phyloP scores from a whole-genome alignment of 2,888 invertebrate genomes.

The Erebia epiphron region DNA sequence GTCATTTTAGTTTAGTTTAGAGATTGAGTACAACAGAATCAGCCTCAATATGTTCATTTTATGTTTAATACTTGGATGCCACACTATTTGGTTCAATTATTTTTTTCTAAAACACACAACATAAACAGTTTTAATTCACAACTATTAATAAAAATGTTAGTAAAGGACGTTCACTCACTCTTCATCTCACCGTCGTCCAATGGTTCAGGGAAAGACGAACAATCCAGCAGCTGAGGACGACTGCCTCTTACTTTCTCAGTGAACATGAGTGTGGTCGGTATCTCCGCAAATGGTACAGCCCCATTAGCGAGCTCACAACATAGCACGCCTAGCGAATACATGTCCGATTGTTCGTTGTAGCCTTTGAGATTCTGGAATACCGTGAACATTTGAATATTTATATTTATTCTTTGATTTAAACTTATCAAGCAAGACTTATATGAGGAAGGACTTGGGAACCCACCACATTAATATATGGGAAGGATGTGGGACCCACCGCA shows the following conservation, averaged over 20 bases:
- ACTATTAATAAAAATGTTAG: constrained; percentile 3
- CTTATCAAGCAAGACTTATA: no score
- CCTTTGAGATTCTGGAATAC: constrained; percentile 88
- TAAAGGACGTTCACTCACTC: constrained; percentile 42
- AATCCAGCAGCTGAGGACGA: constrained; percentile 89
- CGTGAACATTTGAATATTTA: no score
- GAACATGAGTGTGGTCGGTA: constrained; percentile 94
- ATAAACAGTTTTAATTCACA: not conserved
- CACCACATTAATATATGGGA: no score
- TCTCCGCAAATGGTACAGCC: constrained; percentile 92
- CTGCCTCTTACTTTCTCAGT: constrained; percentile 93
- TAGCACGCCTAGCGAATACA: constrained; percentile 95
- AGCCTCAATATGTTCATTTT: no score
- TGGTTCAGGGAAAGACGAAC: constrained; percentile 85
- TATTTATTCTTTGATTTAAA: no score
- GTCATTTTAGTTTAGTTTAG: no score
- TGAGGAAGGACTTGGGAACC: no score
- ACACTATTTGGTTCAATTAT: no score
- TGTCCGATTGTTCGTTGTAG: constrained; percentile 94
- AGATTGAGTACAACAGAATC: no score
- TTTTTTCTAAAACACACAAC: no score
- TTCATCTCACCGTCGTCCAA: constrained; percentile 70
- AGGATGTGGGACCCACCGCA: no score
- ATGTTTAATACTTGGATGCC: no score
- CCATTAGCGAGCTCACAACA: constrained; percentile 96